These are phyloP conservation scores for Helicorthomorpha holstii DNA, from an alignment of 1,140 invertebrate genomes.

Conservation along the genomic window DNA sequence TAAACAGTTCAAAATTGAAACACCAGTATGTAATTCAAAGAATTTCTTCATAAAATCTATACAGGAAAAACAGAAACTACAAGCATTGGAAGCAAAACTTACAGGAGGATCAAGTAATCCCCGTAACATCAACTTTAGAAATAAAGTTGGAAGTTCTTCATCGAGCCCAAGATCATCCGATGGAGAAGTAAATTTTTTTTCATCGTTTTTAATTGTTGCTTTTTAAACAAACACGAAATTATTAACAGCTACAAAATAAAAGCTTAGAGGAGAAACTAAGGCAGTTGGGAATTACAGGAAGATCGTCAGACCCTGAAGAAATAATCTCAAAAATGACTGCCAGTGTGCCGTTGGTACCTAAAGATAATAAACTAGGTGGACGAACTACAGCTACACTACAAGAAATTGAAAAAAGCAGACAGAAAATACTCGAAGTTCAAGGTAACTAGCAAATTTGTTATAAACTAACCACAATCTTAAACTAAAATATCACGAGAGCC, in stretches of 20 bases:
- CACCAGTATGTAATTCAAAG: too few relatives aligned
- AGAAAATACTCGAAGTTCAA: slow-evolving; percentile 74
- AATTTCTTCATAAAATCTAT: background rate
- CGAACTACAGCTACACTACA: slow-evolving; percentile 73
- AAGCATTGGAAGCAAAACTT: slow-evolving; percentile 1
- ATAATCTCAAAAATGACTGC: slow-evolving; percentile 4
- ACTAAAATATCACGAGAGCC: too few relatives aligned
- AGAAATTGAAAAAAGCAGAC: slow-evolving; percentile 73
- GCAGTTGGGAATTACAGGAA: background rate
- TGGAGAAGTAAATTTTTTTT: slow-evolving; percentile 1
- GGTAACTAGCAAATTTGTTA: slow-evolving; percentile 33
- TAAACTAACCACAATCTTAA: slow-evolving; percentile 59
- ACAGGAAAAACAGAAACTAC: slow-evolving; percentile 4
- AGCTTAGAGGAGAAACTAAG: background rate
- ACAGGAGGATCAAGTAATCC: background rate
- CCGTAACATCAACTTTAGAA: background rate
- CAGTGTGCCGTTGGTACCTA: slow-evolving; percentile 31
- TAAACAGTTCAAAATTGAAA: slow-evolving; percentile 10
- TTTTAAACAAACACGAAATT: background rate
- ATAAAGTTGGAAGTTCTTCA: background rate
- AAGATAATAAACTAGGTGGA: slow-evolving; percentile 45
- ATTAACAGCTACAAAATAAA: slow-evolving; percentile 1
- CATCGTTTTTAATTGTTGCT: background rate
- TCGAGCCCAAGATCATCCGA: slow-evolving; percentile 3
- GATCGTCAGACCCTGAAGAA: slow-evolving; percentile 1